A percentile compares a stretch with the other conserved stretches of the same genome.
These are phyloP conservation scores for Nymphalis urticae DNA, from an alignment of 2,888 invertebrate genomes.

Conservation along the genomic window DNA sequence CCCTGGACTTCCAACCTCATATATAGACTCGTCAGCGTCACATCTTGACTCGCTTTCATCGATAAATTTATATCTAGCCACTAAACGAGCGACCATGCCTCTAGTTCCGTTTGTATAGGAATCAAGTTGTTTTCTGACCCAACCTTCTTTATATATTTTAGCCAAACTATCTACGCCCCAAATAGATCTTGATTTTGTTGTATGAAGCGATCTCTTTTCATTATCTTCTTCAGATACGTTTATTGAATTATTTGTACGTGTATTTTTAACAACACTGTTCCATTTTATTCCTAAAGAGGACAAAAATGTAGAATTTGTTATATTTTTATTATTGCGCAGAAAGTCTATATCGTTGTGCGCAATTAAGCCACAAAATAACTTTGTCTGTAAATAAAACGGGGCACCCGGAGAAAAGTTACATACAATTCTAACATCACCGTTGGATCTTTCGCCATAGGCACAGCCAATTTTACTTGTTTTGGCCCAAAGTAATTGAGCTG, in stretches of 20 bases:
- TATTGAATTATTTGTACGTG: background rate
- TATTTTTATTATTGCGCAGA: constrained; percentile 28
- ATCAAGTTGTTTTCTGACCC: constrained; percentile 47
- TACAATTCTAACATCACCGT: constrained; percentile 63
- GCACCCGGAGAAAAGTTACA: constrained; percentile 73
- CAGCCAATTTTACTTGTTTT: constrained; percentile 69
- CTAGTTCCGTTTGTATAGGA: constrained; percentile 54
- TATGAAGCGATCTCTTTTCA: background rate
- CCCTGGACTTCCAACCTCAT: constrained; percentile 58
- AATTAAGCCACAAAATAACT: constrained; percentile 65
- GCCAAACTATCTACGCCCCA: constrained; percentile 56
- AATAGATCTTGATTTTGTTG: constrained; percentile 20
- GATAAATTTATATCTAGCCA: constrained; percentile 60
- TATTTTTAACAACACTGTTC: constrained; percentile 19
- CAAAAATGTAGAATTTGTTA: constrained; percentile 41
- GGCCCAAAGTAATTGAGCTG: constrained; percentile 70
- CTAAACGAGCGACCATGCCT: constrained; percentile 57
- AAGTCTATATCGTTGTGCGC: constrained; percentile 46
- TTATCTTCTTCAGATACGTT: background rate
- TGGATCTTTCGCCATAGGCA: constrained; percentile 55
- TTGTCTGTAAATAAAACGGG: constrained; percentile 56
- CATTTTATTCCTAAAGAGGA: constrained; percentile 47
- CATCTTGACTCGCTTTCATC: constrained; percentile 57
- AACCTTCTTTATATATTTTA: constrained; percentile 52
- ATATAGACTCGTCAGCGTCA: constrained; percentile 60